Conservation (phyloP, 2,888 invertebrate genomes). For the Drosophila tanythrix region DNA sequence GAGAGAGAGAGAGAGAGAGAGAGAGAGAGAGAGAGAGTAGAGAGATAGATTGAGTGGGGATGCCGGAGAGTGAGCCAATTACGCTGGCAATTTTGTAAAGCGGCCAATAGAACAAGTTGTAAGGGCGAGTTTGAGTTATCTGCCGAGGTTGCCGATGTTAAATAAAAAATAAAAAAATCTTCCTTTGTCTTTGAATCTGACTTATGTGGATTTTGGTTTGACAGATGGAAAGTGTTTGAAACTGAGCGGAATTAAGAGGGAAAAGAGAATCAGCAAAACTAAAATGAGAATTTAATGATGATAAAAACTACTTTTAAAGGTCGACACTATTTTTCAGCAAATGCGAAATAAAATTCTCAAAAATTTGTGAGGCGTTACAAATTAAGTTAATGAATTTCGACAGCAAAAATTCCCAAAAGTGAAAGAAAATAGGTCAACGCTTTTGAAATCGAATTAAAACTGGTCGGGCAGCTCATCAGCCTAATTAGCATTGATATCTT, state of each 20-base stretch:
- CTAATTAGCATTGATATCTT: background rate
- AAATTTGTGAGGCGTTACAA: background rate
- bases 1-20: too few species aligned
- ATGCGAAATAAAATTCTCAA: background rate
- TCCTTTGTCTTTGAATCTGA: constrained; percentile 48
- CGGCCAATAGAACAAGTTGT: constrained; percentile 70
- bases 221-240: constrained; percentile 52
- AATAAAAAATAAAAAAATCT: constrained; percentile 12
- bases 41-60: background rate
- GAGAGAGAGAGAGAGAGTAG: background rate
- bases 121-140: constrained; percentile 29
- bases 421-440: background rate
- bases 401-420: background rate
- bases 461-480: background rate
- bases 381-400: background rate
- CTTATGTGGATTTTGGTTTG: constrained; percentile 57
- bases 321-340: background rate
- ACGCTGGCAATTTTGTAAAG: constrained; percentile 50
- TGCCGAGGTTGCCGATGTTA: constrained; percentile 16
- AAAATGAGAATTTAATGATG: constrained; percentile 17
- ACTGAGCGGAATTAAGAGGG: background rate
- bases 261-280: background rate
- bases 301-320: constrained; percentile 1
- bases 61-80: constrained; percentile 21
- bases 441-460: background rate